phyloP scores from a whole-genome alignment of 2,797 vertebrate genomes.

The Acipenser ruthenus region DNA sequence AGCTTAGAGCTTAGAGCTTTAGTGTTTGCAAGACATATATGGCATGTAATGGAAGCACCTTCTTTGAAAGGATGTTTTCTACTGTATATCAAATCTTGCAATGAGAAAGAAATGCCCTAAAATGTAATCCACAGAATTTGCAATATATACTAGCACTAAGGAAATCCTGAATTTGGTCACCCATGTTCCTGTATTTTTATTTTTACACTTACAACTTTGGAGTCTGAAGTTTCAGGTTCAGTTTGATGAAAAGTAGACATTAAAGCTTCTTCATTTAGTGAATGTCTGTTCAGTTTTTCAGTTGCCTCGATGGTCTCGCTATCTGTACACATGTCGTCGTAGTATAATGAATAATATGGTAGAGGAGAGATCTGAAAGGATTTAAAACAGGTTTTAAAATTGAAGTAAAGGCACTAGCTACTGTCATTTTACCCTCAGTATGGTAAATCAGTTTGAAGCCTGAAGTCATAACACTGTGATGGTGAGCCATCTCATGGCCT shows the following conservation, averaged over 20 bases:
- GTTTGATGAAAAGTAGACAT: constrained; percentile 65
- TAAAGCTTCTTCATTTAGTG: constrained; percentile 65
- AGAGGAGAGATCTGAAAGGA: constrained; percentile 39
- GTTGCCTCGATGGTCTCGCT: constrained; percentile 42
- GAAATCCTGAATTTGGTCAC: too few relatives aligned
- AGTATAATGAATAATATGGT: constrained; percentile 65
- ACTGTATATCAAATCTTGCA: too few relatives aligned
- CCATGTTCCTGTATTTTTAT: too few relatives aligned
- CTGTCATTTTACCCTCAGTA: background rate
- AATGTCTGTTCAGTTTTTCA: constrained; percentile 54
- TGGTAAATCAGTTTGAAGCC: too few relatives aligned
- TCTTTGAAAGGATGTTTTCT: too few relatives aligned
- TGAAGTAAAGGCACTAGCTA: background rate
- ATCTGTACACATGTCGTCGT: constrained; percentile 44
- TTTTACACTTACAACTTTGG: constrained; percentile 51
- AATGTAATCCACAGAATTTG: background rate
- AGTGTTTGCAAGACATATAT: too few relatives aligned
- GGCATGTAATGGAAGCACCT: too few relatives aligned
- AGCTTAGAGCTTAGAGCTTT: too few relatives aligned
- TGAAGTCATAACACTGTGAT: too few relatives aligned
- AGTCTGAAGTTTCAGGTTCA: constrained; percentile 43
- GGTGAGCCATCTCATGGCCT: too few relatives aligned
- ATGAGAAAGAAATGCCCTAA: too few relatives aligned
- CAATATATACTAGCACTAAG: background rate
- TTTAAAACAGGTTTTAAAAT: background rate